Evolutionary conservation across 2,113 vertebrate species (phyloP), one percentile per base, ranked within the genome.

Genomic region (Herpetotheres cachinnans): DNA sequence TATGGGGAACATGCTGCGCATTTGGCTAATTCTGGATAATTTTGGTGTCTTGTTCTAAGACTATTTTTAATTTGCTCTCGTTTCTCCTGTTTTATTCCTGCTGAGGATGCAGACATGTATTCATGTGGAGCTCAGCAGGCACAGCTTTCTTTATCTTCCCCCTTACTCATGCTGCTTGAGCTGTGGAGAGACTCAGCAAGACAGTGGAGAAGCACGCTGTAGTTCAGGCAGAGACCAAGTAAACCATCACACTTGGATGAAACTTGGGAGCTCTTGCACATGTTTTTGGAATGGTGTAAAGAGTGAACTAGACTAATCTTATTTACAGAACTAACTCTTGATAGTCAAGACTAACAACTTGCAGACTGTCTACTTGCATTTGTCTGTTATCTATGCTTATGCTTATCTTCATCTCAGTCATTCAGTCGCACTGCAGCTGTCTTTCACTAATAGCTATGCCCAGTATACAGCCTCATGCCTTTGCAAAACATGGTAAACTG

Each of bases 391-490:
- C 36, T 81, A 0, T 66, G 24, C 22, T 69, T 66, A 20, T 13
- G 2, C 9, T 89, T 91, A 66, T 65, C 49, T 70, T 78, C 34
- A 49, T 86, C 50, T 77, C 47, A 56, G 72, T 80, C 67, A 36
- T 83, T 69, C 27, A 27, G 36, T 58, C 89, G 44, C 25, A 19
- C 22, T 73, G 16, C 42, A 71, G 42, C 18, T 58, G 54, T 42
- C 21, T 73, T 69, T 77, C 54, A 24, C 42, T 83, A 66, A 69
- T 40, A n/a, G 8, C 17, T 70, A 15, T 84, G 18, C 9, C n/a
- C n/a, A 58, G 10, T 21, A 55, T 22, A 44, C 4, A 86, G 18
- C 21, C 7, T 55, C 0, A 0, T 58, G 58, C 22, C n/a, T 89
- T 34, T 84, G 6, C 8, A 84, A 89, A 96, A 79, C 30, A 44